Evolutionary conservation across 2,113 vertebrate genomes (phyloP).

Genomic region (Osmerus mordax): DNA sequence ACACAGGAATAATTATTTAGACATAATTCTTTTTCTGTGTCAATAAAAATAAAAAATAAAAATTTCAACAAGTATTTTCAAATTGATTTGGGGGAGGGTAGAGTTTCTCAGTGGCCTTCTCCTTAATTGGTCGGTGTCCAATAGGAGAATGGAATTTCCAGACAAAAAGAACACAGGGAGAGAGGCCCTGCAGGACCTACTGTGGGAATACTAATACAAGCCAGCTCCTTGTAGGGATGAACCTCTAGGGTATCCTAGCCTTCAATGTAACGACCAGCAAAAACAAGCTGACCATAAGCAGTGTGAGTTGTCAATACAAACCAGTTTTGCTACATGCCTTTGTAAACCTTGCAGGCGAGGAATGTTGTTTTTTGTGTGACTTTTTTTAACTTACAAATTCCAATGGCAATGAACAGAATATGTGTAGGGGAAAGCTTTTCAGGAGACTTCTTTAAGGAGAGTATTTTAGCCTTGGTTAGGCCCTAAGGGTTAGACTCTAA

Average conservation of each 20-base stretch:
- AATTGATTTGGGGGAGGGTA: not conserved
- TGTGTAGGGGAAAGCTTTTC: no score
- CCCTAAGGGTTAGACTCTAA: no score
- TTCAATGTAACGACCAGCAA: not conserved
- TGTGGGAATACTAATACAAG: slow-evolving; percentile 1
- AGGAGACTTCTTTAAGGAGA: no score
- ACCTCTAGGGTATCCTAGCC: not conserved
- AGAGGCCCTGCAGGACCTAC: slow-evolving; percentile 4
- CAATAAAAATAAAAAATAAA: not conserved
- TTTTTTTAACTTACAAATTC: not conserved
- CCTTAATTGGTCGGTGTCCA: slow-evolving; percentile 26
- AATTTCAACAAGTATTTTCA: not conserved
- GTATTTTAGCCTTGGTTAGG: no score
- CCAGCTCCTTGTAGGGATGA: not conserved
- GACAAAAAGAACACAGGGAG: not conserved
- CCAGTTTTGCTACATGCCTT: not conserved
- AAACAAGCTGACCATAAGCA: not conserved
- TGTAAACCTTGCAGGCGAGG: not conserved
- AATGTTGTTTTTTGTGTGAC: not conserved
- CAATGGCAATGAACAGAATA: no score
- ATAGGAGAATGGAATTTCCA: slow-evolving; percentile 39
- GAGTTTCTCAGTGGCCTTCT: slow-evolving; percentile 7
- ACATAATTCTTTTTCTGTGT: not conserved
- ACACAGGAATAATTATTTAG: not conserved
- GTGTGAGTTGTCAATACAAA: not conserved